phyloP scores from a whole-genome alignment of 2,888 invertebrate species.

The Eristalinus aeneus region DNA sequence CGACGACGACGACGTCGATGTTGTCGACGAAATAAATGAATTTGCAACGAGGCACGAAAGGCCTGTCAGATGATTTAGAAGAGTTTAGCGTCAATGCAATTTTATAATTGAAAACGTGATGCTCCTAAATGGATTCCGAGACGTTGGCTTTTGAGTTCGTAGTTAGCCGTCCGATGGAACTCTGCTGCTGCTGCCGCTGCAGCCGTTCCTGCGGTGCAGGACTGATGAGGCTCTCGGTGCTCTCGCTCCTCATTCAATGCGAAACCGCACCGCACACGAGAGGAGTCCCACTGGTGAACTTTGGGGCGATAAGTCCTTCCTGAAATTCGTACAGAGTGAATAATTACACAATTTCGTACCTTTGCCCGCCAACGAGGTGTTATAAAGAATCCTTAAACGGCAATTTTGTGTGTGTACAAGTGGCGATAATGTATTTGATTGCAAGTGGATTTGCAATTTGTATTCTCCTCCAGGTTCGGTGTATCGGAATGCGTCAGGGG shows the following conservation, averaged over 20 bases:
- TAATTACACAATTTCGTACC: constrained; percentile 65
- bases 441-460: constrained; percentile 53
- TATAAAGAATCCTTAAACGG: constrained; percentile 44
- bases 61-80: constrained; percentile 71
- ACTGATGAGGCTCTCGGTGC: neutral
- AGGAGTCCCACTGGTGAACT: constrained; percentile 61
- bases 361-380: constrained; percentile 38
- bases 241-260: constrained; percentile 1
- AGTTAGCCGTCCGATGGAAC: constrained; percentile 34
- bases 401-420: constrained; percentile 31
- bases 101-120: constrained; percentile 72
- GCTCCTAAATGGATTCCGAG: constrained; percentile 70
- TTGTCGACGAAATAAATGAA: constrained; percentile 63
- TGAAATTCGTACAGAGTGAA: constrained; percentile 56
- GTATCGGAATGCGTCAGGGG: neutral
- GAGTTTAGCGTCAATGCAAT: constrained; percentile 71
- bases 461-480: constrained; percentile 5
- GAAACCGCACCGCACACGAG: constrained; percentile 14
- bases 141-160: constrained; percentile 62
- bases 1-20: neutral
- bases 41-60: constrained; percentile 71
- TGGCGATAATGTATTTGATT: constrained; percentile 35
- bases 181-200: neutral
- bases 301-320: constrained; percentile 51
- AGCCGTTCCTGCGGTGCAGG: neutral